Base-by-base conservation (phyloP, 1,140 invertebrate species). In the Neuroterus valhalla region DNA sequence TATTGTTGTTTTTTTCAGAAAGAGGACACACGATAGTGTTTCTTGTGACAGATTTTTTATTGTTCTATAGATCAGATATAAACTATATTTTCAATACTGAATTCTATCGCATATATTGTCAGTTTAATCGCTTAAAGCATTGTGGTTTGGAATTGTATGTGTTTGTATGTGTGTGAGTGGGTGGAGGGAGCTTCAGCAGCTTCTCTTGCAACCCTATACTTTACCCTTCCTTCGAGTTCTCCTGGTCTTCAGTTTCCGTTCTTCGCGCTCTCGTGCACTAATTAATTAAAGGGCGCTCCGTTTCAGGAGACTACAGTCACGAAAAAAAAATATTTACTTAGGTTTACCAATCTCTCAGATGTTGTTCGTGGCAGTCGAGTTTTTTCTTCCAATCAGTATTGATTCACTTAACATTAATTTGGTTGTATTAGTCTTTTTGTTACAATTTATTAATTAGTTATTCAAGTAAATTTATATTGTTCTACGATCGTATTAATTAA, bases 221-320 rank as follows among this genome's bases (percentile, higher is more conserved):
- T 50, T 45, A 66, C 72, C 68, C 71, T 45, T 72, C 68, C 69
- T 72, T 31, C 12, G 46, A 69, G 67, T 74, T 68, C 71, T 26
- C 70, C 26, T 42, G 23, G 19, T 74, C 55, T 77, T 68, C 44
- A 75, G 66, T 68, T 69, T 76, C 75, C 78, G 42, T 74, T 82
- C 74, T 78, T 79, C 66, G 74, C 67, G 72, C 50, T 75, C 81
- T 75, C 66, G 42, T 73, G 71, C 80, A 76, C 74, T 84, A 84
- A 86, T 86, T 86, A 86, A 86, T 86, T 85, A 85, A 82, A 85
- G 77, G 68, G 79, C 67, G 66, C 52, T 70, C 69, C 52, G 71
- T 72, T 38, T 8, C 5, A 78, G 76, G 74, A 73, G 77, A 69
- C 71, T 78, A 68, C 68, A 43, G 52, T 52, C 26, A 52, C 50